Evolutionary conservation across 2,888 invertebrate species (phyloP), one percentile per base, ranked within the genome.

Genomic region (Didymodactylos carnosus): DNA sequence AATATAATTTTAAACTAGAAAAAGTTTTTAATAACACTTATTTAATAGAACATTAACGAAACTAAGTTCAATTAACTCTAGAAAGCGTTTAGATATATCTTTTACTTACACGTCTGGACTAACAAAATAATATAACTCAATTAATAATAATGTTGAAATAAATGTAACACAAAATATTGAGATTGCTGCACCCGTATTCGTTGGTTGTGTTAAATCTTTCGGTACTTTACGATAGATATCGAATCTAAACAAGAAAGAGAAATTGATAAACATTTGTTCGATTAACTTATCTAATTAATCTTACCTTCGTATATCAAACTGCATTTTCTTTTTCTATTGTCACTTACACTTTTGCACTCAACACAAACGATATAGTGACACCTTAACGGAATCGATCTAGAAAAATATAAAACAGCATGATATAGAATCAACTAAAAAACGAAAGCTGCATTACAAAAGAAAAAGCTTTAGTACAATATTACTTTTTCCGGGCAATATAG

Each of bases 161-260:
- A 86, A 85, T 29, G 83, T 75, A 43, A 84, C 80, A 77, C 86
- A 86, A 77, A 80, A 78, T 23, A 87, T 79, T 14, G 86, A 86
- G 69, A 87, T 86, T 40, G 84, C 78, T 35, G 86, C 86, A 43
- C 87, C 86, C 16, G 86, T 84, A 3, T 84, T 77, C 2, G 87
- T 87, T 0, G 87, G 87, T 79, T 87, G 86, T 0, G 87, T 87
- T 75, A 87, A 80, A 79, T 87, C 87, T 78, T 86, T 86, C 0
- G 86, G 87, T 23, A 87, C 83, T 79, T 87, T 87, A n/a, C 87
- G 83, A 78, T 87, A 87, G 70, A 87, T 84, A 77, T 87, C 87
- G 76, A 87, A 84, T 78, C 87, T 86, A 79, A 27, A 81, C 23
- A 25, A 16, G 23, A 23, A n/a, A 11, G 19, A 71, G 27, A 29